Evolutionary conservation across 1,140 invertebrate species (phyloP), one percentile per base, ranked within the genome.

Genomic region (Eriocheir sinensis): DNA sequence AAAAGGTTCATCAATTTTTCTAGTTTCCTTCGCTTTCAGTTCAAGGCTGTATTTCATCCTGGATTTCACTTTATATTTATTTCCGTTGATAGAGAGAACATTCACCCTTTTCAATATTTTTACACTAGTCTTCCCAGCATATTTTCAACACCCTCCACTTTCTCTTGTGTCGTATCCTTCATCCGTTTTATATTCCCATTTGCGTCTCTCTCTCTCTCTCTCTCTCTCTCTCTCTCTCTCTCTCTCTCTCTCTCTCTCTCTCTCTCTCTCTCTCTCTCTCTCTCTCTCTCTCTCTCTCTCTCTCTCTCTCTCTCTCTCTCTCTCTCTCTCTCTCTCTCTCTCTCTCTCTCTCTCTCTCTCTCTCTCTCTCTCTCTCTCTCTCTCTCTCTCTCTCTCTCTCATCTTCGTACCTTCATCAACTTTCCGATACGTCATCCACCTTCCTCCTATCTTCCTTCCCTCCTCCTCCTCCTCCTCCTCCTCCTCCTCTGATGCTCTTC

Each of bases 251-350:
- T 34, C 34, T 86, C 83, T 4, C 32, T 86, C 34, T 86, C 34
- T 86, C 34, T 36, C 34, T 86, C 44, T 48, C 4, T 15, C 15
- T 48, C 15, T 48, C 4, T 48, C 44, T 48, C 15, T 48, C 44
- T 89, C 30, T 40, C 17, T 30, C 86, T 89, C 17, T 89, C 40
- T 89, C 40, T 44, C 40, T 89, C 30, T 89, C 88, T 38, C 40
- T 41, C 88, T 89, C 40, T 89, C 40, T 89, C 36, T 89, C 88
- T 89, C 40, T 38, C 40, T 44, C 34, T 89, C 36, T 89, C 88
- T 89, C 88, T 44, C 88, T 89, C 40, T 89, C 40, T 89, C 40
- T 89, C 88, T 89, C 40, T 89, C 40, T 89, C 88, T 38, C 40
- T 89, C 38, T 89, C 88, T 89, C 88, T 89, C 44, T 48, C 15